These are phyloP conservation scores for Physocephala rufipes DNA, from an alignment of 2,888 invertebrate genomes.

Conservation along the genomic window DNA sequence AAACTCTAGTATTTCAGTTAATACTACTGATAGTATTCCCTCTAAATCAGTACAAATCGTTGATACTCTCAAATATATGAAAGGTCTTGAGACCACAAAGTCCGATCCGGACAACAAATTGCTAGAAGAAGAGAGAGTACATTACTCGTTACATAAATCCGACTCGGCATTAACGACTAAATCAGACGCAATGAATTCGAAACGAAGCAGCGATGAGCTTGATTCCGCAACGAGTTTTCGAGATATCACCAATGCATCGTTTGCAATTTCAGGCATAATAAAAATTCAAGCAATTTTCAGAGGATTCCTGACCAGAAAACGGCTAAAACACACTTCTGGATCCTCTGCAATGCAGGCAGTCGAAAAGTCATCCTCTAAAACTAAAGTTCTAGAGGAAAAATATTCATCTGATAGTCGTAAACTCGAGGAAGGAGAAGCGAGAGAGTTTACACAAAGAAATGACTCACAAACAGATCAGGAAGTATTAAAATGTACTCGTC, in stretches of 20 bases:
- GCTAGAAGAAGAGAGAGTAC: too few relatives aligned
- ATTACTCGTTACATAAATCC: constrained; percentile 61
- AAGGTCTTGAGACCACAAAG: constrained; percentile 40
- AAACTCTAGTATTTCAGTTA: constrained; percentile 52
- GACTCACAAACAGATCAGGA: constrained; percentile 28
- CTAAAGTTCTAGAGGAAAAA: constrained; percentile 38
- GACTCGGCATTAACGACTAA: constrained; percentile 56
- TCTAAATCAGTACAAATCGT: constrained; percentile 54
- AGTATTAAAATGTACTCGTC: constrained; percentile 51
- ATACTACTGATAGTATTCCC: constrained; percentile 45
- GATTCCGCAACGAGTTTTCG: constrained; percentile 57
- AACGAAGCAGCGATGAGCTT: constrained; percentile 53
- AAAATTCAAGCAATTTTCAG: constrained; percentile 63
- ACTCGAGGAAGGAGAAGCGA: constrained; percentile 58
- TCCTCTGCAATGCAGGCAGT: constrained; percentile 53
- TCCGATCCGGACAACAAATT: constrained; percentile 34
- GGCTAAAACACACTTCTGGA: constrained; percentile 55
- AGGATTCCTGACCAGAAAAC: constrained; percentile 59
- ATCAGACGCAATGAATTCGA: constrained; percentile 19
- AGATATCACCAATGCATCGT: constrained; percentile 63
- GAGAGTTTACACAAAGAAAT: constrained; percentile 52
- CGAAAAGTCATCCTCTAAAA: constrained; percentile 18
- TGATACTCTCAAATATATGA: constrained; percentile 46
- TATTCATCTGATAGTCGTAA: constrained; percentile 62
- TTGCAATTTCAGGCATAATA: constrained; percentile 61